Base-by-base conservation (phyloP, 2,888 invertebrate species). In the Mesorhabditis belari region DNA sequence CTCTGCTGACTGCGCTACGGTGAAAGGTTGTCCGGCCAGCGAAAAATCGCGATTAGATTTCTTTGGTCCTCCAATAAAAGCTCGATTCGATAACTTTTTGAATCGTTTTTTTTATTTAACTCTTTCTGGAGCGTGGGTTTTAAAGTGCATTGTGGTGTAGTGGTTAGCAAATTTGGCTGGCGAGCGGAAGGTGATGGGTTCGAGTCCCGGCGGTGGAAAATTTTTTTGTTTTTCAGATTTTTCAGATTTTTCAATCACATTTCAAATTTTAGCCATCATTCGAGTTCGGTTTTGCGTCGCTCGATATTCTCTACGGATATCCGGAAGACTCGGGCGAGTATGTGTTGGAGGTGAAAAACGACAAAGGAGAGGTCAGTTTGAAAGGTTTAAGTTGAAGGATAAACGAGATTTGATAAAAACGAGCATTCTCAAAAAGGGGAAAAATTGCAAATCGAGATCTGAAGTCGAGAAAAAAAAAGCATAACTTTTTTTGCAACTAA, bases 251-350 rank as follows among this genome's bases (percentile, higher is more conserved):
- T 35, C 44, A 35, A 1, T n/a, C 44, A 35, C 52, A 6, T 60
- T 63, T 61, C 49, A 88, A 93, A 79, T 94, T 89, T 82, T 91
- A 91, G 83, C 89, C 90, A 26, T 90, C 89, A 19, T 91, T 92
- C 80, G 96, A 98, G 82, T 96, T 98, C 82, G 96, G 96, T 61
- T 92, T 90, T 80, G 91, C 95, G 9, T 88, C 92, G 19, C 85
- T 99, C 75, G 93, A 94, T 80, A 87, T 94, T 67, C 88, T 86
- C 60, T 81, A 77, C 61, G 87, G 89, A 0, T 91, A 92, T 78
- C 88, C 89, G 67, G 91, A 92, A 84, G 78, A 78, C 60, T 74
- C 71, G 55, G 78, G 79, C 59, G 87, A 86, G 81, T 93, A 93
- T 82, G 87, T 87, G 63, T 92, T 94, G 85, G 90, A 91, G 82